Base-by-base conservation (phyloP, 2,797 vertebrate species). In the Chaetophractus vellerosus region DNA sequence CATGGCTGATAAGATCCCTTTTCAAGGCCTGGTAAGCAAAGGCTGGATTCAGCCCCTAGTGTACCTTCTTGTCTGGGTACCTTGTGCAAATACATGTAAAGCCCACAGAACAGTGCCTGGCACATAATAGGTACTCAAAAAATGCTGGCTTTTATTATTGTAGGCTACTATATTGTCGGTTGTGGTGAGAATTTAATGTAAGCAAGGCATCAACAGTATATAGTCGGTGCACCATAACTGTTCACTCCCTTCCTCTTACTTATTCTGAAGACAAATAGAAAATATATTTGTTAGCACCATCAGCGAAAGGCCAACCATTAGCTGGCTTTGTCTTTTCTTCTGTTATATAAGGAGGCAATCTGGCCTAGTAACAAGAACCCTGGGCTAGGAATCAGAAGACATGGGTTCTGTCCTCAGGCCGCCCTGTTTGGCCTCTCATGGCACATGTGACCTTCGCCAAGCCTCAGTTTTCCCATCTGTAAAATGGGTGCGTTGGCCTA, bases 381-480 rank as follows among this genome's bases (percentile, higher is more conserved):
- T 19, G 41, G 38, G 33, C 14, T 24, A 57, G 45, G 45, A 85
- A 69, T 72, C 50, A 84, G 19, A 80, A 92, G 72, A 33, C 6
- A 48, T 38, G 16, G 21, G 52, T 82, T 78, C 86, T 68, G 9
- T 48, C 36, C 41, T 16, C 38, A 45, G 11, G 15, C 87, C 33
- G 28, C 41, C 12, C 33, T 55, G 33, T 38, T 88, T 85, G 74
- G 21, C 10, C 45, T 86, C 68, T 86, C 72, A 85, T 28, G 64
- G 81, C 50, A 14, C 45, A 76, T 28, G 19, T 0, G 14, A 12
- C 2, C 14, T 76, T 89, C 59, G 63, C 21, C 9, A 38, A 85
- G 69, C 41, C 72, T 89, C 50, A 26, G 57, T 94, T 75, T 94
- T 84, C 33, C 81, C 80, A 63, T 63, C 24, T 28, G 85, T 36